Conservation (phyloP, 2,113 vertebrate genomes). For the Leptobrachium ailaonicum region DNA sequence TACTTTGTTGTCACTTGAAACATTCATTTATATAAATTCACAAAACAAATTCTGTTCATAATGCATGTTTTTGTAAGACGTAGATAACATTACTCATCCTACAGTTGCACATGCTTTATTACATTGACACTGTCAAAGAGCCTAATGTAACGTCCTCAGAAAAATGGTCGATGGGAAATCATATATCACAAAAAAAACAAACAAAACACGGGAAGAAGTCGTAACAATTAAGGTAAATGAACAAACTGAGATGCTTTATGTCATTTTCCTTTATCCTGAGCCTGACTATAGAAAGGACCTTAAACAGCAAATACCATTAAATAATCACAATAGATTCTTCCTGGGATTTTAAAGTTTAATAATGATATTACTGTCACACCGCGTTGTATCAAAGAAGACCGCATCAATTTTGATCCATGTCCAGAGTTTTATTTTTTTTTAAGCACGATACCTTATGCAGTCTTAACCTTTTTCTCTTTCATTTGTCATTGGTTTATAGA, state of each 20-base stretch:
- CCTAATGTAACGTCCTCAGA: slow-evolving; percentile 43
- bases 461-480: slow-evolving; percentile 82
- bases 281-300: slow-evolving; percentile 75
- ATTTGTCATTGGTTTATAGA: slow-evolving; percentile 84
- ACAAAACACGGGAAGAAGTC: slow-evolving; percentile 74
- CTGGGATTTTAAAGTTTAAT: slow-evolving; percentile 77
- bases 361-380: slow-evolving; percentile 82
- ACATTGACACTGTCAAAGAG: no score
- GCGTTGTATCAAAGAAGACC: slow-evolving; percentile 73
- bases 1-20: no score
- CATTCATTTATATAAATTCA: no score
- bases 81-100: neutral
- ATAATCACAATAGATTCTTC: slow-evolving; percentile 71
- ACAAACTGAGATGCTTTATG: slow-evolving; percentile 82
- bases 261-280: slow-evolving; percentile 75
- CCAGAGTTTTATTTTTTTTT: slow-evolving; percentile 60
- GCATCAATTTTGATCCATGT: slow-evolving; percentile 81
- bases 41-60: no score
- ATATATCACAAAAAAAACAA: slow-evolving; percentile 69
- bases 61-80: no score
- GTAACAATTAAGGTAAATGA: slow-evolving; percentile 82
- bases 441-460: slow-evolving; percentile 79
- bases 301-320: slow-evolving; percentile 78
- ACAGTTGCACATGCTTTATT: neutral
- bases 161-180: slow-evolving; percentile 76